A percentile compares a stretch with the other conserved stretches of the same genome.
These are phyloP conservation scores for Hippasteria phrygiana DNA, from an alignment of 53 echinoderm and acorn worm species.

Conservation along the genomic window DNA sequence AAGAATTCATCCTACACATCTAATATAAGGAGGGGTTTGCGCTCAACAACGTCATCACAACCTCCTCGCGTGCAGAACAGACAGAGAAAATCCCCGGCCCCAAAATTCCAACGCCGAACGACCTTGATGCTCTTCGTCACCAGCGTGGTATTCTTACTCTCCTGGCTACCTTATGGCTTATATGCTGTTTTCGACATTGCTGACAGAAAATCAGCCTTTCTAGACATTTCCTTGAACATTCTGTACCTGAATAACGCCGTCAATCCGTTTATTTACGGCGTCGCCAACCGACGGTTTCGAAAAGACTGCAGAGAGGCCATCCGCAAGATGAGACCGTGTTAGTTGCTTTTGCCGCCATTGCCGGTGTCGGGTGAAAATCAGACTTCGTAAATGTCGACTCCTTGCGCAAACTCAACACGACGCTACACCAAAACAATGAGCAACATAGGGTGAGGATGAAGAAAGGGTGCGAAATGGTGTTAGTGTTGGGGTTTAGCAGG, in stretches of 20 bases:
- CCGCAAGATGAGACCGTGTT: not conserved
- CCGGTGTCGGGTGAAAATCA: too few relatives aligned
- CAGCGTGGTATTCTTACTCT: not conserved
- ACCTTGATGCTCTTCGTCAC: constrained; percentile 5
- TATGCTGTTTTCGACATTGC: not conserved
- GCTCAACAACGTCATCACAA: not conserved
- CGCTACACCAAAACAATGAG: too few relatives aligned
- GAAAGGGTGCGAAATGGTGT: too few relatives aligned
- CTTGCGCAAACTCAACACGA: too few relatives aligned
- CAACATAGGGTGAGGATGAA: too few relatives aligned
- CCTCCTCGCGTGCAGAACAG: not conserved
- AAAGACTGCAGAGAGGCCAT: not conserved
- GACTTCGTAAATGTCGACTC: too few relatives aligned
- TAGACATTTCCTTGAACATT: not conserved
- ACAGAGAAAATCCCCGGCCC: not conserved
- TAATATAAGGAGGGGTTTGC: not conserved
- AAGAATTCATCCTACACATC: not conserved
- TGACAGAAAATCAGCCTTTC: not conserved
- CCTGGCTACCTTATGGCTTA: not conserved
- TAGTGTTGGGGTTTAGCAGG: too few relatives aligned
- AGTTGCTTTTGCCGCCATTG: too few relatives aligned
- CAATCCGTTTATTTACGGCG: not conserved
- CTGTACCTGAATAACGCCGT: constrained; percentile 12
- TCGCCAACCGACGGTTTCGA: not conserved
- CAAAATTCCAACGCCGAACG: not conserved